These are phyloP conservation scores for Sebastes ruberrimus DNA, from an alignment of 2,797 vertebrate species.

Conservation along the genomic window DNA sequence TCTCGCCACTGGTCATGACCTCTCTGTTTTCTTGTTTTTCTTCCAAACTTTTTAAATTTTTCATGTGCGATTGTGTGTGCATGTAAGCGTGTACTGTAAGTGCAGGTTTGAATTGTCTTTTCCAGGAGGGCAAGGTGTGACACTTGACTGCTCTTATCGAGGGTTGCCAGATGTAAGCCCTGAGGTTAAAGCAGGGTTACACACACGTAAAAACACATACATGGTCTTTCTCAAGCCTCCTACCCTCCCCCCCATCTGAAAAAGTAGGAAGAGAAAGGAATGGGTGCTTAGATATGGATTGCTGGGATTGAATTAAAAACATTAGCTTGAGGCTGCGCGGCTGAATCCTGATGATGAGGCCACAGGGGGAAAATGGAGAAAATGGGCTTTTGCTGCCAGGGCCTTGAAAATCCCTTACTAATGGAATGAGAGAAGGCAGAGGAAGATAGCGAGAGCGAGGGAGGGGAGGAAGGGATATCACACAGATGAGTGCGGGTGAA, in stretches of 20 bases:
- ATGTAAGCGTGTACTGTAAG: not conserved
- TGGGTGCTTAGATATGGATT: constrained; percentile 67
- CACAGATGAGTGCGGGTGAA: constrained; percentile 61
- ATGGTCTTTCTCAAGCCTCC: constrained; percentile 9
- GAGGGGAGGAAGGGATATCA: constrained; percentile 39
- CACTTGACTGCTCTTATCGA: constrained; percentile 82
- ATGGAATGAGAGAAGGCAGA: constrained; percentile 79
- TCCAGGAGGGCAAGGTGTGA: constrained; percentile 38
- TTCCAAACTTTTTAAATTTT: not conserved
- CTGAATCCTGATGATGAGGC: constrained; percentile 69
- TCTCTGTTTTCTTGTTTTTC: constrained; percentile 46
- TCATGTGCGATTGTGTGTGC: not conserved
- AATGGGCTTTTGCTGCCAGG: constrained; percentile 73
- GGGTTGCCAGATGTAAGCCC: constrained; percentile 78
- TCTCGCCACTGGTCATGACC: not conserved
- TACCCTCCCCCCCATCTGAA: constrained; percentile 13
- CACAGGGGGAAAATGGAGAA: constrained; percentile 70
- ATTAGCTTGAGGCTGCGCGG: constrained; percentile 68
- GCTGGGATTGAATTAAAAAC: constrained; percentile 79
- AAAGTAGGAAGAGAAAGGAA: constrained; percentile 38
- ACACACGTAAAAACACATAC: not conserved
- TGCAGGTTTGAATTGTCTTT: constrained; percentile 12
- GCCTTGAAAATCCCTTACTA: constrained; percentile 76
- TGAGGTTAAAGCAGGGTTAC: constrained; percentile 53
- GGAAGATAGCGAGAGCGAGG: constrained; percentile 42